Evolutionary conservation across 2,113 vertebrate species (phyloP).

Genomic region (Chamaetylas fuelleborni): DNA sequence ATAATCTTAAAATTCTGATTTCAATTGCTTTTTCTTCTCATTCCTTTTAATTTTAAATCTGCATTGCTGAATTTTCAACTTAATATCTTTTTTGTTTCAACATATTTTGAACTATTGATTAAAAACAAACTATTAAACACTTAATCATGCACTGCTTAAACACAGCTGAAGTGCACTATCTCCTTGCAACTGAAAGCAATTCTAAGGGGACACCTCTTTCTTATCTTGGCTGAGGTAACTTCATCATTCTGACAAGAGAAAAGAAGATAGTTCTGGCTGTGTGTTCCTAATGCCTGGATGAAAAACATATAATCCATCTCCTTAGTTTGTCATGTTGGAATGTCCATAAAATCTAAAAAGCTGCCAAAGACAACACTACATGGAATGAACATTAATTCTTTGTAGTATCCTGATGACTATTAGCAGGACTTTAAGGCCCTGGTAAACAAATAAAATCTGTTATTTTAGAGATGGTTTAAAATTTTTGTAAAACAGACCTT

Average conservation of each 20-base stretch:
- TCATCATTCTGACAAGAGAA: not conserved
- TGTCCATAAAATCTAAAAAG: not conserved
- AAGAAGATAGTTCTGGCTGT: not conserved
- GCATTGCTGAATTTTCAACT: not conserved
- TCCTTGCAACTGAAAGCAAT: not conserved
- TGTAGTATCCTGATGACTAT: not conserved
- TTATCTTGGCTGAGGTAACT: conserved; percentile 2
- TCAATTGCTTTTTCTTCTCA: not conserved
- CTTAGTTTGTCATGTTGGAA: not conserved
- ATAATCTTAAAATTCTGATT: not conserved
- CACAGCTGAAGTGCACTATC: not conserved
- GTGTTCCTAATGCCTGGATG: not conserved
- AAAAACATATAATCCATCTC: not conserved
- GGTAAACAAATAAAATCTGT: not conserved
- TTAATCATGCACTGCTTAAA: not conserved
- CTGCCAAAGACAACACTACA: not conserved
- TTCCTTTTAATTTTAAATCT: not conserved
- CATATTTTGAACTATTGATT: not conserved
- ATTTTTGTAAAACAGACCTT: not conserved
- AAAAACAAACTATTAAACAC: not conserved
- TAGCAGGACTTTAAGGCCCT: not conserved
- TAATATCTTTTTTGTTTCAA: not conserved
- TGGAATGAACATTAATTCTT: not conserved
- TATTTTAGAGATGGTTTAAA: not conserved
- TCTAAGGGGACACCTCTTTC: not conserved